Evolutionary conservation across 1,140 invertebrate genomes (phyloP).

Genomic region (Acromyrmex heyeri): DNA sequence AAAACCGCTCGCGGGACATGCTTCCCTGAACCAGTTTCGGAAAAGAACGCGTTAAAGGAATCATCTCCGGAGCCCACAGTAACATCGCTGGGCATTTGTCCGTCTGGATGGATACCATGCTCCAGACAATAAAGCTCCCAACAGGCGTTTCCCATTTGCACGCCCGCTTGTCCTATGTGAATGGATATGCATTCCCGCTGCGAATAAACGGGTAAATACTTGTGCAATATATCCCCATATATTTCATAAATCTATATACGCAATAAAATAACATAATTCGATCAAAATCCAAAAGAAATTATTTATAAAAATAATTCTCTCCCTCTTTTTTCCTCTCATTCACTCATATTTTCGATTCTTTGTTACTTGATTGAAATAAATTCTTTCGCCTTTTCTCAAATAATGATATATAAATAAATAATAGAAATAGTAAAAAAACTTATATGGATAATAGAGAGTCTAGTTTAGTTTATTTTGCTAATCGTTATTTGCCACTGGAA

Average conservation of each 20-base stretch:
- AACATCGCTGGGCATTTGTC: slow-evolving; percentile 84
- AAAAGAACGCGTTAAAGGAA: slow-evolving; percentile 90
- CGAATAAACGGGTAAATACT: slow-evolving; percentile 60
- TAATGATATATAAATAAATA: background rate
- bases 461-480: background rate
- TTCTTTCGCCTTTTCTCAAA: background rate
- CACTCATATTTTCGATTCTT: background rate
- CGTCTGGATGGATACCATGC: slow-evolving; percentile 90
- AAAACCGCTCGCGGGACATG: slow-evolving; percentile 89
- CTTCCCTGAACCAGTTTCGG: slow-evolving; percentile 88
- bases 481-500: background rate
- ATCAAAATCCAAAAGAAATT: background rate
- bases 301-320: background rate
- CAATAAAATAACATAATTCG: background rate
- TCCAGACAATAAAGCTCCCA: slow-evolving; percentile 91
- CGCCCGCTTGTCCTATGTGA: slow-evolving; percentile 91
- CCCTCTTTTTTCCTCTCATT: background rate
- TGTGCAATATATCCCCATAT: background rate
- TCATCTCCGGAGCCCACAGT: slow-evolving; percentile 86
- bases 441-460: background rate
- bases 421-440: background rate
- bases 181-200: slow-evolving; percentile 89
- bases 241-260: background rate
- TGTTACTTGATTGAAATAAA: background rate
- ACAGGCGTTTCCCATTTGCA: slow-evolving; percentile 91